phyloP scores from a whole-genome alignment of 2,113 vertebrate species.

The Scophthalmus maximus region DNA sequence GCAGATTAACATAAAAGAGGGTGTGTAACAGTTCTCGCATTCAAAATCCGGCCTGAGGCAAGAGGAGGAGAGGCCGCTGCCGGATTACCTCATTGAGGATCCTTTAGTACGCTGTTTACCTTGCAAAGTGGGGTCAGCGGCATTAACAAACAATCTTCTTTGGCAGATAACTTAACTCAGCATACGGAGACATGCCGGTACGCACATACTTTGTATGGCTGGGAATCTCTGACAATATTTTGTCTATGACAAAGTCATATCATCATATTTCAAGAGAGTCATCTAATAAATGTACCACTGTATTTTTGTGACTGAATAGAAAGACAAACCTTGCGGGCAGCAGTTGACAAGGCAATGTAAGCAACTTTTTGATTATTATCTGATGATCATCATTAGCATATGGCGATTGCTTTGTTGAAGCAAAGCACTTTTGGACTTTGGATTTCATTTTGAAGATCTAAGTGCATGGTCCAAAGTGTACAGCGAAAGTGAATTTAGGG shows the following conservation, averaged over 20 bases:
- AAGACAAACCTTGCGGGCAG: not conserved
- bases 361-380: not conserved
- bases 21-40: slow-evolving; percentile 80
- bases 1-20: slow-evolving; percentile 86
- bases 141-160: slow-evolving; percentile 53
- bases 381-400: not conserved
- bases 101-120: slow-evolving; percentile 83
- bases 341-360: not conserved
- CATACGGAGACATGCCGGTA: not conserved
- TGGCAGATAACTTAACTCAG: slow-evolving; percentile 29
- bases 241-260: no score
- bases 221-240: not conserved
- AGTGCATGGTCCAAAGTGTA: not conserved
- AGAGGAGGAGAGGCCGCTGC: slow-evolving; percentile 68
- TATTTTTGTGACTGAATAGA: not conserved
- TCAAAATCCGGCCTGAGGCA: slow-evolving; percentile 73
- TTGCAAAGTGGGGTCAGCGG: slow-evolving; percentile 75
- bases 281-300: not conserved
- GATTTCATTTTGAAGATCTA: not conserved
- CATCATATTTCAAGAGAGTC: no score
- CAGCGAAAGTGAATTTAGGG: not conserved
- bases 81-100: slow-evolving; percentile 83
- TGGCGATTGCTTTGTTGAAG: not conserved
- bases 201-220: not conserved
- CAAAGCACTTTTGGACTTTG: not conserved